Conservation (phyloP, 2,888 invertebrate species). For the Sussaba pulchella region DNA sequence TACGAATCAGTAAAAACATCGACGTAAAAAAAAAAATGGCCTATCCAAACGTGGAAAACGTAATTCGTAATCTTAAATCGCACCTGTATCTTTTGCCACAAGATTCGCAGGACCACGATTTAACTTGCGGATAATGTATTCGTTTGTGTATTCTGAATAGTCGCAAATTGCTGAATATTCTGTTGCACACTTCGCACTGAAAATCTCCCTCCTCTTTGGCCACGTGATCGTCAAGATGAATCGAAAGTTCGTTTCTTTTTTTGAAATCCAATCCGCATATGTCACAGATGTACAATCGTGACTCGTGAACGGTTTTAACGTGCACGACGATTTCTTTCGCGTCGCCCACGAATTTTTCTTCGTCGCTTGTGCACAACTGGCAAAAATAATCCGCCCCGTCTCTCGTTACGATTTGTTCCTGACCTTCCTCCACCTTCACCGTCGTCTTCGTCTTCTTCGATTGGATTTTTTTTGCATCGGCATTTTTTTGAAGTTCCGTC, state of each 20-base stretch:
- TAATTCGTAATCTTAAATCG: background rate
- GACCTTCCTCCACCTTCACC: constrained; percentile 49
- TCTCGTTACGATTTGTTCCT: constrained; percentile 72
- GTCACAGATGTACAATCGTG: constrained; percentile 89
- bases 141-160: constrained; percentile 88
- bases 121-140: constrained; percentile 87
- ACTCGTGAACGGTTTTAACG: constrained; percentile 87
- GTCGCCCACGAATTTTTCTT: constrained; percentile 84
- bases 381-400: constrained; percentile 86
- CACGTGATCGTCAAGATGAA: constrained; percentile 88
- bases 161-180: constrained; percentile 87
- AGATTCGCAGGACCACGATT: constrained; percentile 87
- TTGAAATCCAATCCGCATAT: constrained; percentile 89
- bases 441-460: background rate
- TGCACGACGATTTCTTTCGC: constrained; percentile 88
- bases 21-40: background rate
- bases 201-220: constrained; percentile 88
- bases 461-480: constrained; percentile 24
- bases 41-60: background rate
- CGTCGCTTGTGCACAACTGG: constrained; percentile 84
- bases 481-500: background rate
- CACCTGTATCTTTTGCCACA: constrained; percentile 89
- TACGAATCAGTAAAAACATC: too few species aligned
- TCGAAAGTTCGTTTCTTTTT: constrained; percentile 87
- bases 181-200: constrained; percentile 88